These are phyloP conservation scores for Polydesmus complanatus DNA, from an alignment of 2,888 invertebrate species.

Conservation along the genomic window DNA sequence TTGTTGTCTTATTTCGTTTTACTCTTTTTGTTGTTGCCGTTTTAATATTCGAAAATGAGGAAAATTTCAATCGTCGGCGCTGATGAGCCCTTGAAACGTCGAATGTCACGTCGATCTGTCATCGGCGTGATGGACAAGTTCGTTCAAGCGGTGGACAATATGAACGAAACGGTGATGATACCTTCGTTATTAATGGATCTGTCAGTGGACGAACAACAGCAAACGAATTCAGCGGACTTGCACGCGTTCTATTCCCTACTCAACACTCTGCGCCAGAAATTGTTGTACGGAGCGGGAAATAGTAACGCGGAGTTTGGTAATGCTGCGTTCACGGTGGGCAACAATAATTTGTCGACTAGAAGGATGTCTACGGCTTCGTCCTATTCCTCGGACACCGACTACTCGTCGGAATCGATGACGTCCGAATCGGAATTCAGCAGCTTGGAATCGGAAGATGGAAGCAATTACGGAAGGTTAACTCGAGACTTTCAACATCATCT, in stretches of 20 bases:
- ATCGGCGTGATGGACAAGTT: slow-evolving; percentile 83
- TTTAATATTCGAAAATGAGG: neutral
- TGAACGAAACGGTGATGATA: slow-evolving; percentile 89
- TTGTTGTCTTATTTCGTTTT: too few species aligned
- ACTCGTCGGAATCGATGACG: slow-evolving; percentile 37
- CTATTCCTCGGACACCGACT: slow-evolving; percentile 61
- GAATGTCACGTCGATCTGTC: slow-evolving; percentile 42
- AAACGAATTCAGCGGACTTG: slow-evolving; percentile 40
- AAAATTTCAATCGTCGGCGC: neutral
- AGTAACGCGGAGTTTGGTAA: slow-evolving; percentile 1
- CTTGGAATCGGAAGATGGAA: slow-evolving; percentile 41
- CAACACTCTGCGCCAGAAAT: slow-evolving; percentile 70
- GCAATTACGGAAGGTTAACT: slow-evolving; percentile 39
- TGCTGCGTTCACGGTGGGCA: neutral
- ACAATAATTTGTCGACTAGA: slow-evolving; percentile 27
- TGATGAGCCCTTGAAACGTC: neutral
- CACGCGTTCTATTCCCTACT: slow-evolving; percentile 75
- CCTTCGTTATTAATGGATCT: slow-evolving; percentile 83
- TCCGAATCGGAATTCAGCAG: neutral
- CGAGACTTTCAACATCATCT: slow-evolving; percentile 70
- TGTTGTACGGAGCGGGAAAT: slow-evolving; percentile 52
- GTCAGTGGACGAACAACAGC: slow-evolving; percentile 46
- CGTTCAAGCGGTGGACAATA: slow-evolving; percentile 73
- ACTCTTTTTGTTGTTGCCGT: too few species aligned
- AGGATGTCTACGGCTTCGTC: slow-evolving; percentile 62